Percentiles rank a stretch among this genome's conserved stretches.
These are phyloP conservation scores for Varecia variegata DNA, from an alignment of 2,797 vertebrate genomes.

Conservation along the genomic window DNA sequence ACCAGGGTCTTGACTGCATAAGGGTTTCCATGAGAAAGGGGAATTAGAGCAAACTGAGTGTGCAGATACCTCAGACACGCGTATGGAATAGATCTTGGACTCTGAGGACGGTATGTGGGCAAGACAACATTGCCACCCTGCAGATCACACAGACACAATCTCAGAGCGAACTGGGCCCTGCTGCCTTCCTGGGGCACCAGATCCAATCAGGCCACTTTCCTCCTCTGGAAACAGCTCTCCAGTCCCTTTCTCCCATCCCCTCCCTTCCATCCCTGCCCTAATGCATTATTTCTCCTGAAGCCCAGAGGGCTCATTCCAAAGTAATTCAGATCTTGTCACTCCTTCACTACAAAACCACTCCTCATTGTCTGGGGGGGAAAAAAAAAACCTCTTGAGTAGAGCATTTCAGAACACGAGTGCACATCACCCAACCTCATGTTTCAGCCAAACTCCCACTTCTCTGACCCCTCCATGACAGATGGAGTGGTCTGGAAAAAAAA, in stretches of 20 bases:
- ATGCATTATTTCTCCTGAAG: neutral
- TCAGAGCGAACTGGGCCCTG: neutral
- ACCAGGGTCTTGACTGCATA: neutral
- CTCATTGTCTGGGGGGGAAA: too few species aligned
- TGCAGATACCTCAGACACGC: too few species aligned
- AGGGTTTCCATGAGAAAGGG: neutral
- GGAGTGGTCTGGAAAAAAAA: too few species aligned
- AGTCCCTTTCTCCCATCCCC: neutral
- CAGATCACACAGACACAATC: neutral
- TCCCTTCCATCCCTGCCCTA: neutral
- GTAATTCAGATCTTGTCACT: neutral
- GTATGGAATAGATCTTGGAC: neutral
- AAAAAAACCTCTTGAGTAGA: neutral
- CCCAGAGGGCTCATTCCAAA: neutral
- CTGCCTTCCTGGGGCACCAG: neutral
- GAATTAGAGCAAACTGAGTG: neutral
- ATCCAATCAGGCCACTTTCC: neutral
- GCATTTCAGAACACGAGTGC: neutral
- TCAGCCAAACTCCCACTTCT: neutral
- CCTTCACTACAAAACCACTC: neutral
- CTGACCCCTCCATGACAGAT: neutral
- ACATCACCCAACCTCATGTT: neutral
- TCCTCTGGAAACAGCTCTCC: neutral
- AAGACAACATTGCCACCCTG: neutral
- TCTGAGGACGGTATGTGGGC: neutral